Conservation (phyloP, 2,888 invertebrate genomes). For the Enchytraeus crypticus region DNA sequence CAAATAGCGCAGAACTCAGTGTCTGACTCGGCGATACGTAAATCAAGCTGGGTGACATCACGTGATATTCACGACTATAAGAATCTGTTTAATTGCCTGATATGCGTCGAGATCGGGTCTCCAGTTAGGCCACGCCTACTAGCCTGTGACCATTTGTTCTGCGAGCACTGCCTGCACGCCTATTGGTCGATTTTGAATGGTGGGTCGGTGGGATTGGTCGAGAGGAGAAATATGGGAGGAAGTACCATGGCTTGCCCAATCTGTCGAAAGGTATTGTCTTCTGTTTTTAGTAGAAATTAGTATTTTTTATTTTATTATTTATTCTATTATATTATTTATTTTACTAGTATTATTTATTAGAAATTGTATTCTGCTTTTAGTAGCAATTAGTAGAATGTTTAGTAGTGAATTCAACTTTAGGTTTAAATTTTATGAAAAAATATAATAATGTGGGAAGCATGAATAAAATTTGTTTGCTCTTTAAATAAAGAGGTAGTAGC, state of each 20-base stretch:
- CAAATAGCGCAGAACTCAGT: too few species aligned
- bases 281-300: too few species aligned
- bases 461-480: too few species aligned
- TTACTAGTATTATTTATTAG: too few species aligned
- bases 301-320: too few species aligned
- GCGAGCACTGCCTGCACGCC: constrained; percentile 1
- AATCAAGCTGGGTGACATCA: constrained; percentile 9
- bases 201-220: not conserved
- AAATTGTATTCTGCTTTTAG: too few species aligned
- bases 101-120: not conserved
- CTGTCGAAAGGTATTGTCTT: not conserved
- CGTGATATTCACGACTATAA: constrained; percentile 2
- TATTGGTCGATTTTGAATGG: not conserved
- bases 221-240: not conserved
- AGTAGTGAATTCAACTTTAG: too few species aligned
- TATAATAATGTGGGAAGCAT: too few species aligned
- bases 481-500: too few species aligned
- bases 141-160: constrained; percentile 8
- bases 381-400: too few species aligned
- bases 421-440: too few species aligned
- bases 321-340: too few species aligned
- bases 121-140: not conserved
- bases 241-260: not conserved
- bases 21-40: not conserved
- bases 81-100: not conserved